Conservation (phyloP, 2,888 invertebrate species). For the Agrypnus murinus region DNA sequence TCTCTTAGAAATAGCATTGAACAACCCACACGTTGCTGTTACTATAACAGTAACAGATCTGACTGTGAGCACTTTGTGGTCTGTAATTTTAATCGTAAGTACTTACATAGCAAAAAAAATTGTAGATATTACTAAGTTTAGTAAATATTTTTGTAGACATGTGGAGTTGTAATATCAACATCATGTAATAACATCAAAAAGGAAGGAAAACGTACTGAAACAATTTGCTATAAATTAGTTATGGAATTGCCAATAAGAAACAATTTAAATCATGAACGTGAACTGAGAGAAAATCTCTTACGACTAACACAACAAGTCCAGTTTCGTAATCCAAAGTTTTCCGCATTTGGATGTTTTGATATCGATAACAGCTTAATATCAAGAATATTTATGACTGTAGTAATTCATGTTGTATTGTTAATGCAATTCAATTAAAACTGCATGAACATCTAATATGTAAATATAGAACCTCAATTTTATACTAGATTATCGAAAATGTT, state of each 20-base stretch:
- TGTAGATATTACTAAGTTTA: not conserved
- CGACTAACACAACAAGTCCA: slow-evolving; percentile 29
- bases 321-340: slow-evolving; percentile 27
- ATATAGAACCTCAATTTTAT: no score
- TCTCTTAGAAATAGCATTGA: slow-evolving; percentile 23
- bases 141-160: slow-evolving; percentile 31
- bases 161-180: slow-evolving; percentile 8
- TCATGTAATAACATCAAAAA: slow-evolving; percentile 19
- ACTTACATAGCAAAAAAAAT: not conserved
- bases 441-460: no score
- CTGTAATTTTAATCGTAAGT: slow-evolving; percentile 17
- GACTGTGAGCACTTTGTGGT: not conserved
- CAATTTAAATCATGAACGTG: slow-evolving; percentile 9
- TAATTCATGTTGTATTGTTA: slow-evolving; percentile 4
- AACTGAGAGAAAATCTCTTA: slow-evolving; percentile 22
- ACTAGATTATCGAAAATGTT: no score
- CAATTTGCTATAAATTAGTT: slow-evolving; percentile 31
- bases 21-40: not conserved
- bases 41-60: not conserved
- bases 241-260: slow-evolving; percentile 24
- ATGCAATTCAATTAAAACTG: slow-evolving; percentile 26
- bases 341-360: slow-evolving; percentile 17
- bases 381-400: not conserved
- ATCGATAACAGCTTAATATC: slow-evolving; percentile 6
- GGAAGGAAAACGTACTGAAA: slow-evolving; percentile 15